These are phyloP conservation scores for Panopea generosa DNA, from an alignment of 2,888 invertebrate genomes.

Conservation along the genomic window DNA sequence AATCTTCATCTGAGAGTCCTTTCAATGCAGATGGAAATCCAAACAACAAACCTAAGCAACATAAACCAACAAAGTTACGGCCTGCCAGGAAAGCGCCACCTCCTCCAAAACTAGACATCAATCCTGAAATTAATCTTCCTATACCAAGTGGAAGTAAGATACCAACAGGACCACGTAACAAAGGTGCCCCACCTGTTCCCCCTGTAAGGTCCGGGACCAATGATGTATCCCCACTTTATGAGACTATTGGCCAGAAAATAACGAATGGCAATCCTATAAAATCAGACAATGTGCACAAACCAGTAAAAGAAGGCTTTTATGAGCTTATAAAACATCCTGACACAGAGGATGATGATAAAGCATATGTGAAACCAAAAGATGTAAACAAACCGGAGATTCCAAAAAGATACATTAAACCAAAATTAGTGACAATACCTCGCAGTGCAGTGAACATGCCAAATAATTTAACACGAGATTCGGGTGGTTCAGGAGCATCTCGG, in stretches of 20 bases:
- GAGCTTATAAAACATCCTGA: conserved; percentile 36
- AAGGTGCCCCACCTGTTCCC: conserved; percentile 17
- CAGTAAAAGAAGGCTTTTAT: conserved; percentile 30
- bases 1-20: conserved; percentile 21
- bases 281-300: conserved; percentile 5
- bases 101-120: conserved; percentile 47
- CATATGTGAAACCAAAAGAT: conserved; percentile 11
- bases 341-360: background rate
- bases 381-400: conserved; percentile 68
- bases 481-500: conserved; percentile 8
- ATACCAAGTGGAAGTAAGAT: conserved; percentile 28
- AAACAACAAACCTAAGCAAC: conserved; percentile 2
- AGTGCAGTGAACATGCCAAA: conserved; percentile 41
- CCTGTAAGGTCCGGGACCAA: conserved; percentile 34
- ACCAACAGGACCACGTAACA: conserved; percentile 9
- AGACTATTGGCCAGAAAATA: conserved; percentile 18
- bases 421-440: conserved; percentile 71
- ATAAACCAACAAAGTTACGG: conserved; percentile 43
- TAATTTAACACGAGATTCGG: conserved; percentile 7
- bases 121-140: conserved; percentile 24
- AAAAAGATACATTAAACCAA: conserved; percentile 71
- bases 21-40: conserved; percentile 2
- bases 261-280: background rate
- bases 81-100: conserved; percentile 67
- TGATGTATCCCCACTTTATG: conserved; percentile 28